Evolutionary conservation across 2,113 vertebrate species (phyloP).

Genomic region (Zeus faber): DNA sequence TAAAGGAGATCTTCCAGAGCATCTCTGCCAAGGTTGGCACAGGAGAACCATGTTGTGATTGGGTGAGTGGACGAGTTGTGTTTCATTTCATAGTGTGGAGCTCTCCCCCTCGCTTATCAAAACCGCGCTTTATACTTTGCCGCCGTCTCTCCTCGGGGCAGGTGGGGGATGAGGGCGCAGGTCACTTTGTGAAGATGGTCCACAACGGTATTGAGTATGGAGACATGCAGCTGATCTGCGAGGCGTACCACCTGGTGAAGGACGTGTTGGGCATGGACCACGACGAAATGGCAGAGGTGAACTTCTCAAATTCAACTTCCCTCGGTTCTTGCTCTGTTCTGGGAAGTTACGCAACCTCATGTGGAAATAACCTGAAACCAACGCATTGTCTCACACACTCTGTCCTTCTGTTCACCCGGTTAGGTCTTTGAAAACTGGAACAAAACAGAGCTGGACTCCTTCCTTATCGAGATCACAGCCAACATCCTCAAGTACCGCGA

Average conservation of each 20-base stretch:
- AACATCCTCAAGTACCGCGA: constrained; percentile 89
- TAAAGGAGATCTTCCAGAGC: constrained; percentile 95
- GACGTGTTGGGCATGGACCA: constrained; percentile 89
- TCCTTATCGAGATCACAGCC: constrained; percentile 97
- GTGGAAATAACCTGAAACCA: too few species aligned
- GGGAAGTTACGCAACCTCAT: too few species aligned
- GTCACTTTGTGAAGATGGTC: constrained; percentile 99
- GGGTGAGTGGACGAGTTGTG: constrained; percentile 77
- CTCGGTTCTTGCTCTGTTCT: too few species aligned
- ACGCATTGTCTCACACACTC: neutral
- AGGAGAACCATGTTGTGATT: constrained; percentile 96
- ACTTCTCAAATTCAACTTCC: too few species aligned
- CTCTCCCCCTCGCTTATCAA: neutral
- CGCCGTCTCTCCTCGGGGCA: too few species aligned
- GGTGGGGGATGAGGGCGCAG: constrained; percentile 95
- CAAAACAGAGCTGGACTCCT: constrained; percentile 95
- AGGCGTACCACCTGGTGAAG: constrained; percentile 98
- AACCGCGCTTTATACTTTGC: too few species aligned
- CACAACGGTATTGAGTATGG: constrained; percentile 99
- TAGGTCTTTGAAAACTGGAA: constrained; percentile 92
- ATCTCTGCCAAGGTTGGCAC: constrained; percentile 95
- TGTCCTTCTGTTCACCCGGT: neutral
- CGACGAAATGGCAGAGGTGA: constrained; percentile 87
- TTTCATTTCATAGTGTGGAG: neutral
- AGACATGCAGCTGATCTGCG: constrained; percentile 98